A percentile compares a stretch with the other conserved stretches of the same genome.
These are phyloP conservation scores for Macropus fuliginosus DNA, from an alignment of 2,797 vertebrate genomes.

Conservation along the genomic window DNA sequence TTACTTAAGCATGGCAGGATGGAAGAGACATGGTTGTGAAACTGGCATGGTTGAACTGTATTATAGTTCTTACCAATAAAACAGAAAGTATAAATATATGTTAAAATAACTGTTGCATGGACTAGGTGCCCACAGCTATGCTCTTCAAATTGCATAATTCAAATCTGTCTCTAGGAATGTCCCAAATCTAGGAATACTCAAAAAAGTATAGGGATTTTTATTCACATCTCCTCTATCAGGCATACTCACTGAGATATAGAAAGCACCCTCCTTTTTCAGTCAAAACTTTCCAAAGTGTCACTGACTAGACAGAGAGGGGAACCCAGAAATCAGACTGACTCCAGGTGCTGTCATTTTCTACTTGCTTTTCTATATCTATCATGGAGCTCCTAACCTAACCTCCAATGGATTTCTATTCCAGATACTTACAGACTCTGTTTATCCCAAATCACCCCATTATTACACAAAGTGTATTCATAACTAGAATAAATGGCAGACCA, in stretches of 20 bases:
- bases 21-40: not conserved
- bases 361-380: not conserved
- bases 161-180: not conserved
- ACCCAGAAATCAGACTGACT: not conserved
- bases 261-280: not conserved
- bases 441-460: not conserved
- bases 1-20: not conserved
- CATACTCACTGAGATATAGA: not conserved
- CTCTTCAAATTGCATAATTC: not conserved
- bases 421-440: not conserved
- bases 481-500: not conserved
- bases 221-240: not conserved
- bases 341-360: not conserved
- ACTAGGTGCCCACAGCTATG: not conserved
- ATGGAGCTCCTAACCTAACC: not conserved
- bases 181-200: not conserved
- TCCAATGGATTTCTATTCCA: not conserved
- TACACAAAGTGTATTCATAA: not conserved
- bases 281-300: not conserved
- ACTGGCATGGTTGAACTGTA: not conserved
- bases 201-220: not conserved
- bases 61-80: not conserved
- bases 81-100: not conserved
- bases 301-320: not conserved
- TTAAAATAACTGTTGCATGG: not conserved